A percentile compares a stretch with the other conserved stretches of the same genome.
phyloP scores from a whole-genome alignment of 2,113 vertebrate genomes.

The Zosterops pallidus region DNA sequence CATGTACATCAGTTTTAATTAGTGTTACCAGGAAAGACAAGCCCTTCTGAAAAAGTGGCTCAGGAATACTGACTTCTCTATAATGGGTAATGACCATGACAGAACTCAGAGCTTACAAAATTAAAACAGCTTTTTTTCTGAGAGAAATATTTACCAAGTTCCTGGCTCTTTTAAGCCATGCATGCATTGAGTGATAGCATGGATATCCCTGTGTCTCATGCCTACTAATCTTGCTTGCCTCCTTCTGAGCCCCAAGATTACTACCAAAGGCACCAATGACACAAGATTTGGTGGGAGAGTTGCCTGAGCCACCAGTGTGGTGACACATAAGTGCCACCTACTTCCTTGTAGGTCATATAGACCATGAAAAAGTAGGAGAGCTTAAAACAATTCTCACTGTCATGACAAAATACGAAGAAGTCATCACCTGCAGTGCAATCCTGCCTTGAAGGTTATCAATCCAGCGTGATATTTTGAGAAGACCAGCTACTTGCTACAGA shows the following conservation, averaged over 20 bases:
- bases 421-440: not conserved
- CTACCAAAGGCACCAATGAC: not conserved
- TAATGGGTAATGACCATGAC: not conserved
- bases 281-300: not conserved
- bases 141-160: not conserved
- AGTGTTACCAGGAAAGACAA: not conserved
- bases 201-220: not conserved
- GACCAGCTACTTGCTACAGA: slow-evolving; percentile 13
- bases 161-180: not conserved
- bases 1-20: not conserved
- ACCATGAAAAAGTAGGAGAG: not conserved
- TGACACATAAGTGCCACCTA: not conserved
- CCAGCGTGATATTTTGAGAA: slow-evolving; percentile 39
- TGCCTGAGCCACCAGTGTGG: not conserved
- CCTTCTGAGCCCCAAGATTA: not conserved
- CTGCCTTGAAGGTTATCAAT: slow-evolving; percentile 28
- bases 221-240: not conserved
- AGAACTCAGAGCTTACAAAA: not conserved
- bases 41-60: not conserved
- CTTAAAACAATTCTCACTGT: not conserved
- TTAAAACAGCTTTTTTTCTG: not conserved
- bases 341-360: not conserved
- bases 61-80: not conserved
- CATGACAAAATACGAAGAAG: not conserved
- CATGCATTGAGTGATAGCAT: not conserved